These are phyloP conservation scores for Celastrina argiolus DNA, from an alignment of 2,888 invertebrate genomes.

Conservation along the genomic window DNA sequence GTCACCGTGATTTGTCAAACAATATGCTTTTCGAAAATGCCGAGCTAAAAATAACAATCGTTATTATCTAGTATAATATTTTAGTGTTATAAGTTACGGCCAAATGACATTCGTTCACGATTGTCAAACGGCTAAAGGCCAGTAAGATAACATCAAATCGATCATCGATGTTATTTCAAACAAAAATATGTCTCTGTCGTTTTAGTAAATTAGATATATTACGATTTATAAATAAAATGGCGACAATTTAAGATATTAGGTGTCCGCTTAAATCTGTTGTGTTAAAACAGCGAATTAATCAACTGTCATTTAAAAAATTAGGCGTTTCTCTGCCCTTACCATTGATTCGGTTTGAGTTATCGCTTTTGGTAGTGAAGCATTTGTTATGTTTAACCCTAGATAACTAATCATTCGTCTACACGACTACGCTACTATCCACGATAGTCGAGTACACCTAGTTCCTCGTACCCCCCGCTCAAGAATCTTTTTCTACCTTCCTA, in stretches of 20 bases:
- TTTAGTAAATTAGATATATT: conserved; percentile 14
- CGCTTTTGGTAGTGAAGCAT: conserved; percentile 1
- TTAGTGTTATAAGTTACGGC: conserved; percentile 9
- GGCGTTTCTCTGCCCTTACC: conserved; percentile 5
- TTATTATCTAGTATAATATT: conserved; percentile 11
- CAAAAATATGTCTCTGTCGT: conserved; percentile 11
- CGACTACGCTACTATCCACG: too few relatives aligned
- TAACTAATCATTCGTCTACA: too few relatives aligned
- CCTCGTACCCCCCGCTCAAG: too few relatives aligned
- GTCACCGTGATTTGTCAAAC: not conserved
- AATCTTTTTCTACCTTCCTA: too few relatives aligned
- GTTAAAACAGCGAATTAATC: conserved; percentile 13
- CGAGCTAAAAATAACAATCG: not conserved
- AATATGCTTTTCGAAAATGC: conserved; percentile 1
- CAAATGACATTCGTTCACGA: conserved; percentile 10
- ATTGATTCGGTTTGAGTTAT: not conserved
- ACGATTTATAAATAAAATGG: conserved; percentile 10
- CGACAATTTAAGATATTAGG: conserved; percentile 15
- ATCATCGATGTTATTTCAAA: conserved; percentile 17
- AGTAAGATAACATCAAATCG: conserved; percentile 10
- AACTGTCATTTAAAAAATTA: conserved; percentile 12
- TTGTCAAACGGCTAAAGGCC: conserved; percentile 12
- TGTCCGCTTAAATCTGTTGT: conserved; percentile 5
- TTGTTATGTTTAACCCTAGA: not conserved
- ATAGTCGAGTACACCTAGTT: too few relatives aligned